Evolutionary conservation across 2,797 vertebrate genomes (phyloP).

Genomic region (Falco columbarius): DNA sequence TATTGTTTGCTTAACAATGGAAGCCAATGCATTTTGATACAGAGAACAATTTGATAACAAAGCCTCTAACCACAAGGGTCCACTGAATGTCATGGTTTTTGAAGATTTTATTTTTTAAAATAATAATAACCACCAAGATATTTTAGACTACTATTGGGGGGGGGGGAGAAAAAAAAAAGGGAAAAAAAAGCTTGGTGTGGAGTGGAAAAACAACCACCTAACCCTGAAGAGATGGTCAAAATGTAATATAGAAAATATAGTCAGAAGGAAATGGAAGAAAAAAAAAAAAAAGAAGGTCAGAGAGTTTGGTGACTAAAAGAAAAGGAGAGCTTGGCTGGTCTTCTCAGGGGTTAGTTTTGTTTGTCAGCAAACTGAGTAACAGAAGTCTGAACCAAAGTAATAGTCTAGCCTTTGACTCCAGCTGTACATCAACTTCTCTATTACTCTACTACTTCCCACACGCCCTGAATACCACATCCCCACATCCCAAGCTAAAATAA

Average conservation of each 20-base stretch:
- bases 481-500: neutral
- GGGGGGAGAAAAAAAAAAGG: neutral
- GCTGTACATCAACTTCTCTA: constrained; percentile 31
- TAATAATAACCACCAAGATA: neutral
- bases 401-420: constrained; percentile 56
- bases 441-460: neutral
- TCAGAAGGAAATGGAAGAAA: neutral
- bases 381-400: constrained; percentile 44
- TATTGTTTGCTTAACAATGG: neutral
- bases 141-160: neutral
- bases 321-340: constrained; percentile 41
- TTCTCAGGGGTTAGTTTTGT: constrained; percentile 46
- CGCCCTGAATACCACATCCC: neutral
- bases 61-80: neutral
- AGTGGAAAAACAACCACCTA: neutral
- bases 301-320: constrained; percentile 33
- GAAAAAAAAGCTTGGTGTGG: neutral
- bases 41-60: neutral
- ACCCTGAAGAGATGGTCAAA: neutral
- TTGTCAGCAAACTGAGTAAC: constrained; percentile 62
- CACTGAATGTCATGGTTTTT: neutral
- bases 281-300: neutral
- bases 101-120: neutral
- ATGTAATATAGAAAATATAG: neutral
- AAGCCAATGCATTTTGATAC: neutral